These are phyloP conservation scores for Drosophila suboccidentalis DNA, from an alignment of 2,888 invertebrate genomes.

Conservation along the genomic window DNA sequence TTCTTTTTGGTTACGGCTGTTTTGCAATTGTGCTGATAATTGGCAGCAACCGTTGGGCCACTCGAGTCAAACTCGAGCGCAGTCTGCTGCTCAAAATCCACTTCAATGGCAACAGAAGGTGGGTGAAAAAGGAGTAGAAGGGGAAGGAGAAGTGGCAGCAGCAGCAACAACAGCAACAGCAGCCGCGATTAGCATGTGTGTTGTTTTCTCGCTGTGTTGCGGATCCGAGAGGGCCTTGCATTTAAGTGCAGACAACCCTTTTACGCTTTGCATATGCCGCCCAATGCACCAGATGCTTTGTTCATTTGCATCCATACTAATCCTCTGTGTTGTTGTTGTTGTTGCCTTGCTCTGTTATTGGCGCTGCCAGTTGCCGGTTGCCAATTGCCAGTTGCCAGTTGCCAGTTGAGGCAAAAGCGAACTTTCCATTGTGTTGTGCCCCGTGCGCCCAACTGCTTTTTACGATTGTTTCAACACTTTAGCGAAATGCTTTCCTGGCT, in stretches of 20 bases:
- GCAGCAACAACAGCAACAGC: conserved; percentile 1
- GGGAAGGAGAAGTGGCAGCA: conserved; percentile 7
- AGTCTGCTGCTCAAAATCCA: conserved; percentile 65
- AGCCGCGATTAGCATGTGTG: conserved; percentile 65
- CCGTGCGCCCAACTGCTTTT: conserved; percentile 64
- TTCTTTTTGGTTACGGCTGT: conserved; percentile 15
- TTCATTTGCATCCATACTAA: conserved; percentile 77
- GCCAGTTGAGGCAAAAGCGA: conserved; percentile 16
- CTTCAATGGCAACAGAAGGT: conserved; percentile 42
- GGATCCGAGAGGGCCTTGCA: conserved; percentile 57
- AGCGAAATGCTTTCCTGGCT: conserved; percentile 65
- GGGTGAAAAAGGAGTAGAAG: conserved; percentile 3
- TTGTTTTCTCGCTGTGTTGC: conserved; percentile 27
- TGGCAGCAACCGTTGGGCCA: conserved; percentile 70
- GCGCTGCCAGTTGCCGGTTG: conserved; percentile 38
- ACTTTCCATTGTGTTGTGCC: conserved; percentile 44
- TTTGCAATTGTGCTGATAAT: conserved; percentile 67
- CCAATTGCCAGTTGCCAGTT: conserved; percentile 20
- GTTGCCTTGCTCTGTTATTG: conserved; percentile 44
- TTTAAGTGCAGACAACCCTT: conserved; percentile 66
- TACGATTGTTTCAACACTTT: conserved; percentile 81
- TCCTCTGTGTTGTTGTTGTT: conserved; percentile 51
- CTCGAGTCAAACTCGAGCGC: conserved; percentile 54
- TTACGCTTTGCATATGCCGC: conserved; percentile 62
- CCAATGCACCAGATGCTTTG: conserved; percentile 62